Base-by-base conservation (phyloP, 2,113 vertebrate species). In the Xenus cinereus region DNA sequence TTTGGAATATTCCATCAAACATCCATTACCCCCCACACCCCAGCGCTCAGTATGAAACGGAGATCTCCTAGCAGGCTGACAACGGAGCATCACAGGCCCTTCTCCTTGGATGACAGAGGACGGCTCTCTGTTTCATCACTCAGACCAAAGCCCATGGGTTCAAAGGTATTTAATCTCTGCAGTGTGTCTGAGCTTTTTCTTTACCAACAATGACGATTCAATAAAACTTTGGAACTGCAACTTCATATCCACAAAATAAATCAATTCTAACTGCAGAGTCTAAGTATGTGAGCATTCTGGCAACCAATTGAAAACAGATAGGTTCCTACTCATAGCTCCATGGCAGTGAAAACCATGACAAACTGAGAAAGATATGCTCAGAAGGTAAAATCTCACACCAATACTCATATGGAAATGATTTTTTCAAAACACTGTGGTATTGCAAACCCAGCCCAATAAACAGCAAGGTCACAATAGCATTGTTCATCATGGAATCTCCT, bases 351-450 rank as follows among this genome's bases (percentile, higher is more conserved):
- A 95, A 77, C 71, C 56, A 30, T 68, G 77, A 94, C 95, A 95
- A 92, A 90, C 81, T 57, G 63, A 86, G 67, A 92, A 89, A 92
- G 92, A 86, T 77, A 91, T 59, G 78, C 57, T 75, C 88, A 92
- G 88, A 93, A 93, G 87, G 75, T 26, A 93, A 87, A 95, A 78
- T 86, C 88, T 97, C 94, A 94, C 93, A 96, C 84, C 71, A 86
- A 7, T 43, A 35, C 39, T 93, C 95, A 96, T 94, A 96, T 97
- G 94, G 95, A 97, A 97, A 95, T 79, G 79, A 96, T 97, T 93
- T 91, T 89, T 90, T 57, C 68, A 28, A 69, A 97, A 87, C 39
- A 63, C 59, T 81, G 21, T 37, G 67, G 48, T 87, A 75, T 92
- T 95, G 60, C 68, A 95, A 82, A 91, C 79, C n/a, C 82, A 88